phyloP scores from a whole-genome alignment of 2,113 vertebrate species.

The Poeciliopsis turrubarensis region DNA sequence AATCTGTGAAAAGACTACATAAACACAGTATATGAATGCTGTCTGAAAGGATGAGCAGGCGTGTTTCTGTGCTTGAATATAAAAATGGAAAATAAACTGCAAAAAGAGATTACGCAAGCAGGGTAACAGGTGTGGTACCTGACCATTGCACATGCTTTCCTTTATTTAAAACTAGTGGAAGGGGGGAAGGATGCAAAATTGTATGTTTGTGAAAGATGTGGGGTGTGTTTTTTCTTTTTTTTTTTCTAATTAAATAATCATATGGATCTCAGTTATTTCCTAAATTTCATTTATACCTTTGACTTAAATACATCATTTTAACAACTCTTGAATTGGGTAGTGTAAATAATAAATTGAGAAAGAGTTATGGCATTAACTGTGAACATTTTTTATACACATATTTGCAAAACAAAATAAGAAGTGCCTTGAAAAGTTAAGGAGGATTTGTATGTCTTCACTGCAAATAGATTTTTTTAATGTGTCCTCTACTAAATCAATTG shows the following conservation, averaged over 20 bases:
- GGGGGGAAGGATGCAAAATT: neutral
- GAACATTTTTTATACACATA: slow-evolving; percentile 12
- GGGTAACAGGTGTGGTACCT: slow-evolving; percentile 51
- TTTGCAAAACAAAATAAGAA: slow-evolving; percentile 21
- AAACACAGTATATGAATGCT: slow-evolving; percentile 48
- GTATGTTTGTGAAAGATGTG: neutral
- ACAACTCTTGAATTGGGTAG: neutral
- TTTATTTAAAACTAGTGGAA: slow-evolving; percentile 12
- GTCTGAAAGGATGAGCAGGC: slow-evolving; percentile 7
- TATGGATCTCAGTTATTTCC: slow-evolving; percentile 12
- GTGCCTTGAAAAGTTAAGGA: slow-evolving; percentile 51
- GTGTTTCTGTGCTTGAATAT: slow-evolving; percentile 19
- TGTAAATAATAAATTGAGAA: slow-evolving; percentile 15
- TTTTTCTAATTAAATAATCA: slow-evolving; percentile 12
- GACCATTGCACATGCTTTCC: slow-evolving; percentile 54
- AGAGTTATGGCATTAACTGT: slow-evolving; percentile 42
- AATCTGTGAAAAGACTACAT: slow-evolving; percentile 41
- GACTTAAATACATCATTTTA: neutral
- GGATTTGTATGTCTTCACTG: neutral
- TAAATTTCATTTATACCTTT: neutral
- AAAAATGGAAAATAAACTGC: slow-evolving; percentile 35
- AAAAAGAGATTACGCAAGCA: slow-evolving; percentile 45
- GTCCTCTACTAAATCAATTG: slow-evolving; percentile 17
- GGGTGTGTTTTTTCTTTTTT: slow-evolving; percentile 1
- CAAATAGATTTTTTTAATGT: neutral